Percentiles rank a stretch among this genome's conserved stretches.
Conservation (phyloP, 1,140 invertebrate genomes). For the Neodiprion fabricii region DNA sequence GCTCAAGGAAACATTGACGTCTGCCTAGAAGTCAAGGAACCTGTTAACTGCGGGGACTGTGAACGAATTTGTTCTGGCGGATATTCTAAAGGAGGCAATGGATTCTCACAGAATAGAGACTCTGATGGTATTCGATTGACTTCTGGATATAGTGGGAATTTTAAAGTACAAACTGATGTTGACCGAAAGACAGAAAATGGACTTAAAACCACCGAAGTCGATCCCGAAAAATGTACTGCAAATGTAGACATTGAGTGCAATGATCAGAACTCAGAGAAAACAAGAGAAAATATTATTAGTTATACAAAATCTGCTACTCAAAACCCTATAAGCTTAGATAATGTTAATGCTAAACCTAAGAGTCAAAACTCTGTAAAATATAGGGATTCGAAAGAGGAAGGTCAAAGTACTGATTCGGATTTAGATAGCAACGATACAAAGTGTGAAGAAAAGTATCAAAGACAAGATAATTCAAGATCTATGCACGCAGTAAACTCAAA, state of each 20-base stretch:
- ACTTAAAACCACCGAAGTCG: no score
- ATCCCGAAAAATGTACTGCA: no score
- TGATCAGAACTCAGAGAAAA: no score
- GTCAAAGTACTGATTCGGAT: no score
- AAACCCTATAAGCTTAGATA: neutral
- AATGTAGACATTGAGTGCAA: no score
- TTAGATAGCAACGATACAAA: neutral
- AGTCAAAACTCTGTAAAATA: neutral
- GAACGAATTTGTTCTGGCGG: constrained; percentile 57
- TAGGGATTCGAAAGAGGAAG: neutral
- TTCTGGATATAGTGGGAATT: neutral
- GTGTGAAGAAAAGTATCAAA: neutral
- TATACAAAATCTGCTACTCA: neutral
- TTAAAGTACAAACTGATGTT: neutral
- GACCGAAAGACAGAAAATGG: no score
- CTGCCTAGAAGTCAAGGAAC: constrained; percentile 56
- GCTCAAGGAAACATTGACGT: constrained; percentile 47
- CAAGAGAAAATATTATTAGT: neutral
- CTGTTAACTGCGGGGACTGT: constrained; percentile 53
- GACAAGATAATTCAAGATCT: no score
- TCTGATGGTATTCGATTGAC: neutral
- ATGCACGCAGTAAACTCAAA: no score
- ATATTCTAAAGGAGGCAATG: neutral
- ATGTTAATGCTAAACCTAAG: neutral
- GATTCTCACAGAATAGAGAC: neutral